phyloP scores from a whole-genome alignment of 1,140 invertebrate genomes.

The Drosophila nannoptera region DNA sequence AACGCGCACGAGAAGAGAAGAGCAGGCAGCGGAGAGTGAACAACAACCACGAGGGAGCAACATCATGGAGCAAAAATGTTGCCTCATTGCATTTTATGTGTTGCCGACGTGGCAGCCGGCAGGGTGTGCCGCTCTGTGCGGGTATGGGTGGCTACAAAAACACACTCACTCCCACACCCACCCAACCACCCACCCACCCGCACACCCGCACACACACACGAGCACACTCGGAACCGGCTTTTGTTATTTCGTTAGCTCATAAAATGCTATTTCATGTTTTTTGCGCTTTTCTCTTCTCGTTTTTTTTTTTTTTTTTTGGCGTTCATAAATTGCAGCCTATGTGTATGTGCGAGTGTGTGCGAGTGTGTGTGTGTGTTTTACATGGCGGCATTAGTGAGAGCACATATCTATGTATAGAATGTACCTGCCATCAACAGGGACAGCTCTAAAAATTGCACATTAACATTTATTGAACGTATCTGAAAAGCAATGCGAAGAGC shows the following conservation, averaged over 20 bases:
- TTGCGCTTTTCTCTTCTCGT: constrained; percentile 23
- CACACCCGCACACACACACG: constrained; percentile 6
- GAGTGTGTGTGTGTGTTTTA: constrained; percentile 20
- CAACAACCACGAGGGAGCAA: constrained; percentile 3
- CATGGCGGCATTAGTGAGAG: constrained; percentile 35
- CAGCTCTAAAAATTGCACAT: constrained; percentile 37
- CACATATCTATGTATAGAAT: constrained; percentile 4
- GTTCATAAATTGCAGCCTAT: constrained; percentile 56
- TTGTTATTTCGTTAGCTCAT: constrained; percentile 73
- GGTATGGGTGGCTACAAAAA: constrained; percentile 17
- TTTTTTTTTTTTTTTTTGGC: background rate
- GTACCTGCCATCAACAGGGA: constrained; percentile 26
- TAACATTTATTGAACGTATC: constrained; percentile 40
- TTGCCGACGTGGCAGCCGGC: constrained; percentile 37
- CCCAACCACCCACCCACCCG: background rate
- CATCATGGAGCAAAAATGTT: constrained; percentile 29
- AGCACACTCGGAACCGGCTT: constrained; percentile 42
- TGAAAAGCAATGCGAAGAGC: no score
- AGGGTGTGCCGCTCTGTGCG: constrained; percentile 19
- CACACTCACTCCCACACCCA: constrained; percentile 5
- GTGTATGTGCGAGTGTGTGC: constrained; percentile 15
- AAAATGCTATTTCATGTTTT: constrained; percentile 61
- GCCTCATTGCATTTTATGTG: constrained; percentile 68
- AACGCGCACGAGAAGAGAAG: constrained; percentile 11
- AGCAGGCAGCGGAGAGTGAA: background rate